These are phyloP conservation scores for Papilio demoleus DNA, from an alignment of 2,888 invertebrate genomes.

Conservation along the genomic window DNA sequence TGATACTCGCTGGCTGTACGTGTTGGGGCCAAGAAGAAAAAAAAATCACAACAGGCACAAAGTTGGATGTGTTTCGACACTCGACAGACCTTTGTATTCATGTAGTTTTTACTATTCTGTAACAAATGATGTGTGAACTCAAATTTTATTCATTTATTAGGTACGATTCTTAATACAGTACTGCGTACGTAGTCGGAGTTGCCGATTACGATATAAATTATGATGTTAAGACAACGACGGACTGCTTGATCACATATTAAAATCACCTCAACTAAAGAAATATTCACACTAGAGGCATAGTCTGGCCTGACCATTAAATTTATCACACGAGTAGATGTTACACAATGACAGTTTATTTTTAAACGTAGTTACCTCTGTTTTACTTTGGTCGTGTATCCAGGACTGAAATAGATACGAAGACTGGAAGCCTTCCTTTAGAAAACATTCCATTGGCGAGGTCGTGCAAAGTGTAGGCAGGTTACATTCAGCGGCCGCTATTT, in stretches of 20 bases:
- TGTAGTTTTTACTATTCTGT: constrained; percentile 13
- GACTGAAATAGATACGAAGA: constrained; percentile 20
- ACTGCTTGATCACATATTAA: too few species aligned
- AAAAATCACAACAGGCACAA: constrained; percentile 47
- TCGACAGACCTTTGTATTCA: constrained; percentile 23
- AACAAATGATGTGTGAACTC: not conserved
- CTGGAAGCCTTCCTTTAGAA: constrained; percentile 52
- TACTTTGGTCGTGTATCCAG: not conserved
- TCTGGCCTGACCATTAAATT: too few species aligned
- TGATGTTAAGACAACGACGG: too few species aligned
- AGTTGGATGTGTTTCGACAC: constrained; percentile 33
- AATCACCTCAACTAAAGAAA: too few species aligned
- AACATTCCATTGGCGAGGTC: constrained; percentile 54
- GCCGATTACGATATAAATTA: too few species aligned
- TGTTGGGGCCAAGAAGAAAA: constrained; percentile 26
- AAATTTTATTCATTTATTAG: not conserved
- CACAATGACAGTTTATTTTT: too few species aligned
- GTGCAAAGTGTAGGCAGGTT: constrained; percentile 64
- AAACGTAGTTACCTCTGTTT: too few species aligned
- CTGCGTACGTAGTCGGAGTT: too few species aligned
- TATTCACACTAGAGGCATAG: too few species aligned
- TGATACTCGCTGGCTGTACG: constrained; percentile 55
- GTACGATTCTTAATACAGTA: too few species aligned
- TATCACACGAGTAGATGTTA: too few species aligned
- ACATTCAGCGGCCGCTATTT: constrained; percentile 73